Conservation (phyloP, 2,113 vertebrate species). For the Alosa alosa region DNA sequence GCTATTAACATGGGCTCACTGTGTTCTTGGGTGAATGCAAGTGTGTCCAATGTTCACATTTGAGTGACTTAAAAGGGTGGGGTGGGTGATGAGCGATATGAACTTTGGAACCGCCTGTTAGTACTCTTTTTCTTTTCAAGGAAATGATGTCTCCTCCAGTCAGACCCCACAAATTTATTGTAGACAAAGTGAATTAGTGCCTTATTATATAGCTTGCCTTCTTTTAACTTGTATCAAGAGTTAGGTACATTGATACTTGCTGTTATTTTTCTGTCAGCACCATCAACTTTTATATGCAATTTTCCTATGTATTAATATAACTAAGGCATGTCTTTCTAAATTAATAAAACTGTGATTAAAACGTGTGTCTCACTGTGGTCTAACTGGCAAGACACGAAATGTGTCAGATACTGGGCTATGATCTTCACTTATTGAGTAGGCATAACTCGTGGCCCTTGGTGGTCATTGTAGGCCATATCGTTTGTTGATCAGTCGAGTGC, state of each 20-base stretch:
- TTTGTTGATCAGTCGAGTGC: background rate
- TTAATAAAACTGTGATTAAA: constrained; percentile 60
- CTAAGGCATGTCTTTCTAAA: constrained; percentile 58
- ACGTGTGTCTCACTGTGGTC: background rate
- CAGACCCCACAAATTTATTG: background rate
- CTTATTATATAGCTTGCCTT: constrained; percentile 38
- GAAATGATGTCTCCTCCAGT: background rate
- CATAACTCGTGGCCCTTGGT: too few relatives aligned
- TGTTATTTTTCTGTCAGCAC: constrained; percentile 47
- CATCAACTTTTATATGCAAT: constrained; percentile 56
- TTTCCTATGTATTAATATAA: constrained; percentile 48
- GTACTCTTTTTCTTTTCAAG: background rate
- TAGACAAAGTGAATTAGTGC: constrained; percentile 37
- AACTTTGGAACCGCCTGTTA: background rate
- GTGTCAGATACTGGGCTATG: background rate
- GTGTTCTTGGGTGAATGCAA: background rate
- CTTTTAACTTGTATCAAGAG: background rate
- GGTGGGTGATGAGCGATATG: background rate
- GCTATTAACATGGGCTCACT: background rate
- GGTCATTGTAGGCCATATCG: too few relatives aligned
- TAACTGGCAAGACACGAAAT: background rate
- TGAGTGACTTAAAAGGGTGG: background rate
- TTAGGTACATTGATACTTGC: constrained; percentile 35
- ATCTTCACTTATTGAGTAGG: too few relatives aligned
- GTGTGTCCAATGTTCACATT: background rate